Conservation (phyloP, 2,113 vertebrate species). For the Cyanoderma ruficeps region DNA sequence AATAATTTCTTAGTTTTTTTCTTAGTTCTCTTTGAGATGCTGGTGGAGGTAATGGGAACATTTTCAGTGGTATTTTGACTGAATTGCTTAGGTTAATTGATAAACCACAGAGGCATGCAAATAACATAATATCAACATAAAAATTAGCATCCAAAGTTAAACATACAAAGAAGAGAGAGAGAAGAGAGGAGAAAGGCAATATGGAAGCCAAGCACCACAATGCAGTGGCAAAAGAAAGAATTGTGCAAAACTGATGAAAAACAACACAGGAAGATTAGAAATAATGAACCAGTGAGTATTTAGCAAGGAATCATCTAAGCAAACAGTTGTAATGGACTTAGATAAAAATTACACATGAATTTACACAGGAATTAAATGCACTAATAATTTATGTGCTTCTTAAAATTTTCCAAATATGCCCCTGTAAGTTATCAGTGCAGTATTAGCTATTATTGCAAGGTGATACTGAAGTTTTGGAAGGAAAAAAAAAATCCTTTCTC, state of each 20-base stretch:
- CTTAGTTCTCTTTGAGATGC: background rate
- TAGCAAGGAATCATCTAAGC: fast-evolving
- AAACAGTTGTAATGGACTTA: background rate
- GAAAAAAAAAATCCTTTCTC: background rate
- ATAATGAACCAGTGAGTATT: background rate
- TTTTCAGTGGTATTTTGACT: background rate
- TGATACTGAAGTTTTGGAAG: background rate
- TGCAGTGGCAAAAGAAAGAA: background rate
- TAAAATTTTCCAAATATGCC: background rate
- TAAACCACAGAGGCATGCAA: background rate
- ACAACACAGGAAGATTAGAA: background rate
- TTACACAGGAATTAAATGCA: background rate
- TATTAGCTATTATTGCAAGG: background rate
- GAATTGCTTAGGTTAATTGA: background rate
- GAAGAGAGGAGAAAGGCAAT: background rate
- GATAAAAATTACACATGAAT: background rate
- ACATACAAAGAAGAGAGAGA: background rate
- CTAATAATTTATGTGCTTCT: background rate
- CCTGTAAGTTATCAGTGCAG: background rate
- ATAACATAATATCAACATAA: background rate
- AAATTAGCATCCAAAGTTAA: background rate
- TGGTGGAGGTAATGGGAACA: background rate
- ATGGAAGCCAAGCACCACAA: background rate
- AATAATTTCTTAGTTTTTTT: background rate
- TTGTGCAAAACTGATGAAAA: background rate